Conservation (phyloP, 2,797 vertebrate species). For the Sorex maritimensis region DNA sequence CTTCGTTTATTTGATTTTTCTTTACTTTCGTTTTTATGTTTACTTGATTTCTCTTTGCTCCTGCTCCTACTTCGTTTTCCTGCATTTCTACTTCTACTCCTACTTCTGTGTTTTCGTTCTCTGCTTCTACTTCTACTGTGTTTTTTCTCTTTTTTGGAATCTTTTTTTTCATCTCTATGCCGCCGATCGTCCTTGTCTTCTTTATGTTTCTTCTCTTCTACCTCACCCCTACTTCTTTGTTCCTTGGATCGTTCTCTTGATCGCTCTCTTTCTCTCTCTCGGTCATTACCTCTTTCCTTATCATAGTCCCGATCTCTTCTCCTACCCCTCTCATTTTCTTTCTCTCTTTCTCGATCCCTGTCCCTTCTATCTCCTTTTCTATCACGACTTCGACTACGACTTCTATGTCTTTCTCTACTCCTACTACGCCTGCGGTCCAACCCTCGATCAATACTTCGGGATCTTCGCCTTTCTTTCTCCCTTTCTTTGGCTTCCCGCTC, state of each 20-base stretch:
- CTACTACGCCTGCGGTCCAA: constrained; percentile 93
- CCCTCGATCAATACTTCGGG: constrained; percentile 94
- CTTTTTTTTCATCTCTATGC: constrained; percentile 92
- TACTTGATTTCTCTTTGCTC: constrained; percentile 92
- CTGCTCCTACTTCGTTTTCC: constrained; percentile 92
- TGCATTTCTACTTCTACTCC: constrained; percentile 94
- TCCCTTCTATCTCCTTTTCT: constrained; percentile 94
- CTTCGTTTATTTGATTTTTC: constrained; percentile 92
- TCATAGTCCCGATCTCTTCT: constrained; percentile 96
- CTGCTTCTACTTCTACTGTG: constrained; percentile 95
- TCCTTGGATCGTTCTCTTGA: constrained; percentile 93
- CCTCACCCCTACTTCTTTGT: constrained; percentile 92
- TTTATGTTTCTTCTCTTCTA: constrained; percentile 91
- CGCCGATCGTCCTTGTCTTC: constrained; percentile 92
- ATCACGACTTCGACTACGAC: constrained; percentile 94
- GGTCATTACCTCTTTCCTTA: constrained; percentile 94
- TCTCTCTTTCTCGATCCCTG: constrained; percentile 93
- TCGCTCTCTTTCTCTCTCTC: constrained; percentile 90
- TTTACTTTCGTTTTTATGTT: constrained; percentile 92
- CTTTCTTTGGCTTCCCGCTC: constrained; percentile 94
- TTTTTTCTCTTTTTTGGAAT: constrained; percentile 95
- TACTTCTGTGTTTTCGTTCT: constrained; percentile 94
- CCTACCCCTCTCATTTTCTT: constrained; percentile 95
- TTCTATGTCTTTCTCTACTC: constrained; percentile 94
- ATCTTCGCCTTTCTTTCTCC: constrained; percentile 93